Evolutionary conservation across 2,888 invertebrate species (phyloP).

Genomic region (Epirrhoe tristata): DNA sequence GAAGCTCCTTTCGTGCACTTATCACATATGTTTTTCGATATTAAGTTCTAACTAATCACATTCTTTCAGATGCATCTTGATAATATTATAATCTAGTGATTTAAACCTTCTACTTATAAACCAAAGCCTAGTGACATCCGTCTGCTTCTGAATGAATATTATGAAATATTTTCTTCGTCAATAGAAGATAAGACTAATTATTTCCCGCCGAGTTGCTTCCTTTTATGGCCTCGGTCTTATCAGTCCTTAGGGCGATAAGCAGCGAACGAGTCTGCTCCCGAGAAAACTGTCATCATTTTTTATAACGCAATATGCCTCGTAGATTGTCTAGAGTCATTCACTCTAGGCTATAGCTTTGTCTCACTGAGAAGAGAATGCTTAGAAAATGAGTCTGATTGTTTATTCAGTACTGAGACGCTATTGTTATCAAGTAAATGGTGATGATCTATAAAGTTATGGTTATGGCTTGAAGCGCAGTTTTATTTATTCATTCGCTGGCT

Average conservation of each 20-base stretch:
- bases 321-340: constrained; percentile 62
- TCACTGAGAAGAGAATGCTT: constrained; percentile 47
- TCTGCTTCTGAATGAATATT: constrained; percentile 46
- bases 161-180: constrained; percentile 63
- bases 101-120: constrained; percentile 49
- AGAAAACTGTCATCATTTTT: constrained; percentile 73
- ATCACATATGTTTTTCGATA: too few species aligned
- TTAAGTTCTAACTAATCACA: too few species aligned
- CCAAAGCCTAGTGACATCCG: constrained; percentile 53
- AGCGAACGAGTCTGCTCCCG: constrained; percentile 66
- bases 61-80: too few species aligned
- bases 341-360: constrained; percentile 61
- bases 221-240: constrained; percentile 65
- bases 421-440: constrained; percentile 31
- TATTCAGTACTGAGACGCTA: constrained; percentile 43
- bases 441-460: constrained; percentile 25
- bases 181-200: constrained; percentile 67
- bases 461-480: constrained; percentile 11
- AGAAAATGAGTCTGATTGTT: constrained; percentile 53
- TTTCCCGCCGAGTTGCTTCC: constrained; percentile 66
- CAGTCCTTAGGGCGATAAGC: constrained; percentile 66
- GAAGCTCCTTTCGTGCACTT: too few species aligned
- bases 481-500: constrained; percentile 6
- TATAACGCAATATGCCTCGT: constrained; percentile 73
- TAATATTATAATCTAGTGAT: neutral